Conservation (phyloP, 2,888 invertebrate species). For the Cremastobaeus sp. region DNA sequence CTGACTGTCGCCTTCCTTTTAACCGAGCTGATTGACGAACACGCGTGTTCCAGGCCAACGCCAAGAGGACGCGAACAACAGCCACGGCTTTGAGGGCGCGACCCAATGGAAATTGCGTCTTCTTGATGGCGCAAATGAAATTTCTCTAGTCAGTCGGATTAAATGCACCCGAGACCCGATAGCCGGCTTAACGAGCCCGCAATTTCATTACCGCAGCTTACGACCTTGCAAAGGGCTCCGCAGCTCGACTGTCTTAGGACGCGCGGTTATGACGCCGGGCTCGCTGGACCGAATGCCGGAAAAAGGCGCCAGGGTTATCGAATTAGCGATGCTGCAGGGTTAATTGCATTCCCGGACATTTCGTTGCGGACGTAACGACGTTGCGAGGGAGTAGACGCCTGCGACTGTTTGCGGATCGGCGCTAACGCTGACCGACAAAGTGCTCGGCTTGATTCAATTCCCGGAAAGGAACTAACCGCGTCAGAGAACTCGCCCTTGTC, state of each 20-base stretch:
- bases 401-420: slow-evolving; percentile 18
- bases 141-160: slow-evolving; percentile 41
- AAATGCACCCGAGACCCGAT: slow-evolving; percentile 27
- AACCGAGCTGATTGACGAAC: too few species aligned
- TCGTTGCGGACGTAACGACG: slow-evolving; percentile 23
- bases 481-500: too few species aligned
- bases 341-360: background rate
- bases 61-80: too few species aligned
- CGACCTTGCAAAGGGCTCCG: too few species aligned
- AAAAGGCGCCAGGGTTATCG: background rate
- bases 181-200: slow-evolving; percentile 46
- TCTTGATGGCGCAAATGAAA: slow-evolving; percentile 41
- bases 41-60: too few species aligned
- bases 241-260: background rate
- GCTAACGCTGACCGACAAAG: background rate
- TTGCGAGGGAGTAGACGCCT: too few species aligned
- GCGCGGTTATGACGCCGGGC: background rate
- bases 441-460: too few species aligned
- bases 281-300: background rate
- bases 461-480: too few species aligned
- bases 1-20: too few species aligned
- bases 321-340: background rate
- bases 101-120: too few species aligned
- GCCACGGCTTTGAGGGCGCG: too few species aligned
- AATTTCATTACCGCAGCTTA: slow-evolving; percentile 58